Base-by-base conservation (phyloP, 2,888 invertebrate genomes). In the Drosophila prostipennis region DNA sequence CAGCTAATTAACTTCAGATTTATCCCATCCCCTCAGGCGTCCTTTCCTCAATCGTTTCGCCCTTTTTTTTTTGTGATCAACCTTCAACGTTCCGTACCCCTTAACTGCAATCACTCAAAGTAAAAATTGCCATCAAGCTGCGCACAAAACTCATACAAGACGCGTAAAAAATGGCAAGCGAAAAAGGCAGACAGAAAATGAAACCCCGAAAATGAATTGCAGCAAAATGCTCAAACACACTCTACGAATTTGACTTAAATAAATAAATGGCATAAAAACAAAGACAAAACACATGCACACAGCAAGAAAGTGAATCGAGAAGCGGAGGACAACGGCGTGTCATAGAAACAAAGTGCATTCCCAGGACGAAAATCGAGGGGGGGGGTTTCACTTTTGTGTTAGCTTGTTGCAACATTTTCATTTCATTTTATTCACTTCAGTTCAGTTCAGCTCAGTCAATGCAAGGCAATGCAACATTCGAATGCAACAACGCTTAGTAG, bases 211-310 rank as follows among this genome's bases (percentile, higher is more conserved):
- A 78, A 80, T 78, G 67, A 85, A 84, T 77, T 85, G 82, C 78
- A 78, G 77, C 85, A 82, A 82, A 85, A 85, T 82, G 82, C 67
- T 82, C 78, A 76, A 85, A 82, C 77, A 82, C 82, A 85, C 82
- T 83, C 85, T 82, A 65, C 85, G 60, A 82, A 83, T 85, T 85
- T 83, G 83, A 77, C 86, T 83, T 85, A 82, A 85, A 82, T 82
- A 83, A 85, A 85, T 85, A 83, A 83, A 83, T 83, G 86, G 55
- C 70, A 77, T 78, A 80, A 80, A 80, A 81, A 82, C 76, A 85
- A 82, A 82, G 82, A 72, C 76, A 79, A 65, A 76, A 79, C 76
- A 77, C 73, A 83, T 71, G 72, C 65, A 76, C 34, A 34, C 11
- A 11, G 4, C 11, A 32, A 40, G 68, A 37, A 37, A 40, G 51